Evolutionary conservation across 2,888 invertebrate genomes (phyloP).

Genomic region (Drosophila flavopinicola): DNA sequence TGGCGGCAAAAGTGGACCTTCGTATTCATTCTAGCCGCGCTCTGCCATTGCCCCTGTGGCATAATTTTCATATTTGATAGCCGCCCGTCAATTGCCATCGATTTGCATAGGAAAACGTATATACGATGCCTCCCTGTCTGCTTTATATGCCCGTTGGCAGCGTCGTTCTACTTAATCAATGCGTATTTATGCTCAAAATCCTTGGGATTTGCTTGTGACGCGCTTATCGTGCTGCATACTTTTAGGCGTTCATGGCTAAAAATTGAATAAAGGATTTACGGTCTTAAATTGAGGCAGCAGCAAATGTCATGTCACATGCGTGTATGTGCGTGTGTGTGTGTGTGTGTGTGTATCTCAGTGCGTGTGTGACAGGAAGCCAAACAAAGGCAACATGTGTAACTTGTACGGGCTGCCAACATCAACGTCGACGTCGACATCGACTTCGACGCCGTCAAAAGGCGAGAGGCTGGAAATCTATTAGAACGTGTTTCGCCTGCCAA

Average conservation of each 20-base stretch:
- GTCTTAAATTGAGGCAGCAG: conserved; percentile 66
- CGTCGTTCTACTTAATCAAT: conserved; percentile 67
- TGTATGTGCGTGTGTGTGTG: conserved; percentile 12
- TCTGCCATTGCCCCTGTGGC: conserved; percentile 60
- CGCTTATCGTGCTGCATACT: conserved; percentile 73
- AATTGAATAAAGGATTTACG: conserved; percentile 82
- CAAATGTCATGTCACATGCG: conserved; percentile 69
- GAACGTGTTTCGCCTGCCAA: conserved; percentile 78
- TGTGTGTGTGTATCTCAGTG: conserved; percentile 23
- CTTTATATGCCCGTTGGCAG: conserved; percentile 46
- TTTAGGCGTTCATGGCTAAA: conserved; percentile 65
- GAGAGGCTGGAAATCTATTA: conserved; percentile 79
- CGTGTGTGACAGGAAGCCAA: conserved; percentile 78
- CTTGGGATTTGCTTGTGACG: conserved; percentile 62
- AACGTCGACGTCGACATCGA: conserved; percentile 8
- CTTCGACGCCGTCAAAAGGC: conserved; percentile 63
- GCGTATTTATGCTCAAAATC: conserved; percentile 67
- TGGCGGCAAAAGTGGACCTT: conserved; percentile 31
- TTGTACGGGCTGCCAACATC: conserved; percentile 63
- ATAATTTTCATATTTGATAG: conserved; percentile 75
- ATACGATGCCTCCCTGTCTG: conserved; percentile 17
- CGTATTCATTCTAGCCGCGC: conserved; percentile 52
- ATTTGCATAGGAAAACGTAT: conserved; percentile 57
- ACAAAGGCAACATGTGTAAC: conserved; percentile 82
- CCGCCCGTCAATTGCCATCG: conserved; percentile 59